Percentiles rank a stretch among this genome's conserved stretches.
Evolutionary conservation across 2,797 vertebrate genomes (phyloP).

Genomic region (Aplochiton taeniatus): DNA sequence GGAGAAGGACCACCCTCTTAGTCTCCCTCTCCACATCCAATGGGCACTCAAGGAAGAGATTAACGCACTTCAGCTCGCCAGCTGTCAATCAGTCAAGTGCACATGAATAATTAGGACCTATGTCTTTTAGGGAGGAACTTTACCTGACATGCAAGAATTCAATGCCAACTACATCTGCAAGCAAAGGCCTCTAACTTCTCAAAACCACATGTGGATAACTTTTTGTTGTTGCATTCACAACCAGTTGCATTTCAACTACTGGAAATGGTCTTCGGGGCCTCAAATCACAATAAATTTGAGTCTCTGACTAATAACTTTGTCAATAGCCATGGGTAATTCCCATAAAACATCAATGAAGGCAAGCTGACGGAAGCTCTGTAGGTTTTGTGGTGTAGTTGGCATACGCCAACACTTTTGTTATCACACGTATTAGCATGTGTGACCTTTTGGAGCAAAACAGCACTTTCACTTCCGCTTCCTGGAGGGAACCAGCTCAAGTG

Average conservation of each 20-base stretch:
- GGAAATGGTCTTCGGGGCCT: too few relatives aligned
- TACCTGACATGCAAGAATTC: too few relatives aligned
- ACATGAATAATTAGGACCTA: slow-evolving; percentile 1
- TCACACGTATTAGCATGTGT: background rate
- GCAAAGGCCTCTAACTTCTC: too few relatives aligned
- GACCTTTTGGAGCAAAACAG: background rate
- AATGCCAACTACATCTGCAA: too few relatives aligned
- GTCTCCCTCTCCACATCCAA: slow-evolving; percentile 30
- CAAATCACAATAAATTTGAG: too few relatives aligned
- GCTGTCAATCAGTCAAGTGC: background rate
- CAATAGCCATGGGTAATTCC: too few relatives aligned
- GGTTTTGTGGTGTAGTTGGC: background rate
- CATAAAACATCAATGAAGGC: too few relatives aligned
- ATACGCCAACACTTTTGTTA: background rate
- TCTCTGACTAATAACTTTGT: too few relatives aligned
- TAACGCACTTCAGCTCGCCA: background rate
- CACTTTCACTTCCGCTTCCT: slow-evolving; percentile 47
- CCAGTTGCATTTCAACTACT: too few relatives aligned
- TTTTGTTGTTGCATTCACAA: too few relatives aligned
- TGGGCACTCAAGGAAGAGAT: background rate
- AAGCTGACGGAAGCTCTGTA: background rate
- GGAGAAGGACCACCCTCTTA: slow-evolving; percentile 3
- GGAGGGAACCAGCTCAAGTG: slow-evolving; percentile 17
- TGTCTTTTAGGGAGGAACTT: background rate
- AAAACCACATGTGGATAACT: too few relatives aligned